phyloP scores from a whole-genome alignment of 2,888 invertebrate genomes.

The Lottia scabra region DNA sequence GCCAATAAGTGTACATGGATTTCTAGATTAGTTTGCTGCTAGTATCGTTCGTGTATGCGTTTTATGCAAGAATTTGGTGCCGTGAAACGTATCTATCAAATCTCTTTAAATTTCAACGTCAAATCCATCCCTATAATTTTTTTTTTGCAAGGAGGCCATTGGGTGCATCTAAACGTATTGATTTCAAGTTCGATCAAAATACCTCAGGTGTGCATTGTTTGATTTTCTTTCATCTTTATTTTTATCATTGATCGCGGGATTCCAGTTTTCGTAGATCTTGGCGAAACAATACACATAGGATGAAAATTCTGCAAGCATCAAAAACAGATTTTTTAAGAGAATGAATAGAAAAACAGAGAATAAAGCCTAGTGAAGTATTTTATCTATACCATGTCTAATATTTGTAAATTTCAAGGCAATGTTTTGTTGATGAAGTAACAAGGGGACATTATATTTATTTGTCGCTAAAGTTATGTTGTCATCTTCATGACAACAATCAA shows the following conservation, averaged over 20 bases:
- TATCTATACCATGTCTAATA: not conserved
- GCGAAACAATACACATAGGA: constrained; percentile 3
- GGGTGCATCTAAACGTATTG: not conserved
- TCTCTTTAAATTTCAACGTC: too few relatives aligned
- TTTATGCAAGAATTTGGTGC: too few relatives aligned
- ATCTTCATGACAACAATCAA: too few relatives aligned
- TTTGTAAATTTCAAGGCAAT: not conserved
- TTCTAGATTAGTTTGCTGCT: too few relatives aligned
- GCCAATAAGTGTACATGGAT: too few relatives aligned
- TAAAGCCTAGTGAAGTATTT: not conserved
- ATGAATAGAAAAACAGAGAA: not conserved
- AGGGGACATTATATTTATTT: too few relatives aligned
- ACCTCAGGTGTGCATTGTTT: not conserved
- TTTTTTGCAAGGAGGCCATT: not conserved
- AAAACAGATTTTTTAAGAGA: not conserved
- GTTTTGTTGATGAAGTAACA: too few relatives aligned
- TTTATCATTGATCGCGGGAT: not conserved
- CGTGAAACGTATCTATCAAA: too few relatives aligned
- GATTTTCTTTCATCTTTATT: not conserved
- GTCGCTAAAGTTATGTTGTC: too few relatives aligned
- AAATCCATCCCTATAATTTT: too few relatives aligned
- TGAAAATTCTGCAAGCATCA: not conserved
- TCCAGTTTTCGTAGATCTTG: not conserved
- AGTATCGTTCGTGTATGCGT: too few relatives aligned
- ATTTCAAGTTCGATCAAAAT: not conserved